Evolutionary conservation across 2,113 vertebrate genomes (phyloP).

Genomic region (Myotis lucifugus): DNA sequence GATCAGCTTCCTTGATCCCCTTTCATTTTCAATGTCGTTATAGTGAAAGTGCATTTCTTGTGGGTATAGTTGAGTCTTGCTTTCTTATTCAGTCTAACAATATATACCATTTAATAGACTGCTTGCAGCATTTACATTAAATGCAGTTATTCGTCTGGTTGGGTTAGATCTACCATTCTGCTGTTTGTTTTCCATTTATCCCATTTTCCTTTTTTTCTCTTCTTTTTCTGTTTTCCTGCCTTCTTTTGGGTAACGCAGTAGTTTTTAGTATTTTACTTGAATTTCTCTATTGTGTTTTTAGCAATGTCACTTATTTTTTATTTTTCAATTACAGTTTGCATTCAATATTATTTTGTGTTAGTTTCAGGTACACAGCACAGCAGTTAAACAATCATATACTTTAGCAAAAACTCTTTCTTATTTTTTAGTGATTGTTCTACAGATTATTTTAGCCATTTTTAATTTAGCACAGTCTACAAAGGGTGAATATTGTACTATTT

Average conservation of each 20-base stretch:
- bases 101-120: neutral
- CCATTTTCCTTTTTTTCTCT: neutral
- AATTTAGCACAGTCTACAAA: too few relatives aligned
- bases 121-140: too few relatives aligned
- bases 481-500: neutral
- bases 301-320: neutral
- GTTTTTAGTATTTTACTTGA: neutral
- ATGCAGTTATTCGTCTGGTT: accelerated
- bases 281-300: neutral
- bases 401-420: neutral
- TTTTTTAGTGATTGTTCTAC: neutral
- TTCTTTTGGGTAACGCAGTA: neutral
- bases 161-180: neutral
- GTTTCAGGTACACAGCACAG: neutral
- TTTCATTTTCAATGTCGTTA: neutral
- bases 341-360: neutral
- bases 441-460: neutral
- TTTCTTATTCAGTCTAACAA: neutral
- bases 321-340: neutral
- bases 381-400: neutral
- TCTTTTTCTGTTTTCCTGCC: neutral
- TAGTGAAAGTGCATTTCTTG: neutral
- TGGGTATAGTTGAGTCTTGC: neutral
- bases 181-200: neutral
- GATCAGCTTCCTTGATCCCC: neutral